Conservation (phyloP, 2,797 vertebrate genomes). For the Furcifer pardalis region DNA sequence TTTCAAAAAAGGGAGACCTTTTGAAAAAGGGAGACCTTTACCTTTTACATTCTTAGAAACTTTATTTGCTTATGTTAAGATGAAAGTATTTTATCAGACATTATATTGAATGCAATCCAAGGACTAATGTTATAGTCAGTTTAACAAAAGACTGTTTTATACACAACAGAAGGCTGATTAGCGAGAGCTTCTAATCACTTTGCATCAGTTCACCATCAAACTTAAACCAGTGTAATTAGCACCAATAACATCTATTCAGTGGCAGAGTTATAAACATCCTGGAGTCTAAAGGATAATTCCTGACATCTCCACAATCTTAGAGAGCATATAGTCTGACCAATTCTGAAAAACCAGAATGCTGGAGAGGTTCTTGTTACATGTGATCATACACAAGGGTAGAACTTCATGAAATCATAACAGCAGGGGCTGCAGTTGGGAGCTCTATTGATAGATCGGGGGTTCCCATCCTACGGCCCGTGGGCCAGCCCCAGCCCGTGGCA, state of each 20-base stretch:
- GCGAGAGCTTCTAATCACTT: background rate
- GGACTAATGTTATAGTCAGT: background rate
- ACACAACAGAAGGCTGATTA: background rate
- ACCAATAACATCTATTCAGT: background rate
- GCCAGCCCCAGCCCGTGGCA: too few species aligned
- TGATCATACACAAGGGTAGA: too few species aligned
- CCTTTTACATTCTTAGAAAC: background rate
- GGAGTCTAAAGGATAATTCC: background rate
- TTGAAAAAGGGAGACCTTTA: too few species aligned
- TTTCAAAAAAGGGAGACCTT: too few species aligned
- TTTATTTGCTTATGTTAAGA: background rate
- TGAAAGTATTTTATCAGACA: too few species aligned
- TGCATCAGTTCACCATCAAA: background rate
- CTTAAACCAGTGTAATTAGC: background rate
- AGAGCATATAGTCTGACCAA: background rate
- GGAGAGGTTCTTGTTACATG: too few species aligned
- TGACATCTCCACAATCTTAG: too few species aligned
- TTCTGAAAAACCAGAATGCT: too few species aligned
- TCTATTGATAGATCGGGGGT: too few species aligned
- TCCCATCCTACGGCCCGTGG: too few species aligned
- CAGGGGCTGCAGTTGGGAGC: too few species aligned
- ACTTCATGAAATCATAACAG: too few species aligned
- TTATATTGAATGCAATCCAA: background rate
- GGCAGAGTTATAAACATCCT: background rate
- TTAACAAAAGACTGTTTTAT: background rate